Evolutionary conservation across 2,113 vertebrate genomes (phyloP), one percentile per base, ranked within the genome.

Genomic region (Zosterops borbonicus): DNA sequence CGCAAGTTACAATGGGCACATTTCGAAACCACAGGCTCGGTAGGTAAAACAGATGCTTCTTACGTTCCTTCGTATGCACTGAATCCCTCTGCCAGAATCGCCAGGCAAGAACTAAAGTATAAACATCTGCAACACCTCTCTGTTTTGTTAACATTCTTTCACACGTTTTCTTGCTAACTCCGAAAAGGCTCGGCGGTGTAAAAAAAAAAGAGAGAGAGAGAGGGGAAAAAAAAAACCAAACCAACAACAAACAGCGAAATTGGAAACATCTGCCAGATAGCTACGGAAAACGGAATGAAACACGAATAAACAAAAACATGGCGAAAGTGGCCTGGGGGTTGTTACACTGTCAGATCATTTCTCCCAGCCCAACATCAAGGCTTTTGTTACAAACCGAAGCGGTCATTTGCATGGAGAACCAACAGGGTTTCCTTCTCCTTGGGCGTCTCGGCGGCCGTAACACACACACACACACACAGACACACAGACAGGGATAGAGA

Each of bases 241-340:
- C 28, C 62, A 55, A 25, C 69, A 74, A 67, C 70, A 80, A 78
- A 24, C 77, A 50, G 70, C 23, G 93, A 83, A 93, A 95, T 68
- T 37, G 73, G 35, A 83, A 95, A 96, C 83, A 95, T 96, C 95
- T 94, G 94, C 83, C 93, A 89, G 81, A 79, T 83, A 90, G 95
- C 89, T 9, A 90, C 28, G 58, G 89, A 62, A 82, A 92, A 92
- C 27, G 94, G 95, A 92, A 94, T 92, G 96, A 95, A 97, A 97
- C 96, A 95, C 97, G 96, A 96, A 97, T 97, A 97, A 97, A 98
- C 97, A 98, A 97, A 97, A 98, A 98, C 97, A 98, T 97, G 97
- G 97, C 97, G 97, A 98, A 97, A 97, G 97, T 97, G 97, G 97
- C 97, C 96, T 96, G 97, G 88, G 88, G 97, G 97, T 97, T 97